phyloP scores from a whole-genome alignment of 2,113 vertebrate species.

The Tychaedon coryphoeus region DNA sequence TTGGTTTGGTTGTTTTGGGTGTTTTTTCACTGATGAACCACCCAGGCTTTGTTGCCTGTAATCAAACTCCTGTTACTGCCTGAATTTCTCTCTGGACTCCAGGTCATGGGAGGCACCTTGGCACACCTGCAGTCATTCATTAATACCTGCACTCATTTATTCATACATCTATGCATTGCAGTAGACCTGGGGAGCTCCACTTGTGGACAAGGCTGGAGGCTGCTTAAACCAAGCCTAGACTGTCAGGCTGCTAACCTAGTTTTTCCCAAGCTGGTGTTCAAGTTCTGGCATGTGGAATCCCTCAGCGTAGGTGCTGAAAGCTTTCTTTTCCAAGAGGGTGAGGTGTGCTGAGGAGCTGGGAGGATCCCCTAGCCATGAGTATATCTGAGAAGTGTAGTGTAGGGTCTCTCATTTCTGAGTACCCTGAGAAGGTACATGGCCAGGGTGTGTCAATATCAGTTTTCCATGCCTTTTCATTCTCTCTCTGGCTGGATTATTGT shows the following conservation, averaged over 20 bases:
- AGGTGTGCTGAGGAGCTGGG: neutral
- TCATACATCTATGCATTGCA: neutral
- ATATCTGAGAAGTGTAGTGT: neutral
- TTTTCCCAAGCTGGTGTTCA: neutral
- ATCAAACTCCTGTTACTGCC: neutral
- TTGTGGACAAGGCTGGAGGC: neutral
- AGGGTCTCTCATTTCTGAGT: neutral
- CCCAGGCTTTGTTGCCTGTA: neutral
- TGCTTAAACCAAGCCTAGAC: neutral
- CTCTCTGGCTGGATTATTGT: neutral
- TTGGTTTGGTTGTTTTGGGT: neutral
- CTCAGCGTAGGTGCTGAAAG: neutral
- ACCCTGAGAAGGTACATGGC: accelerated
- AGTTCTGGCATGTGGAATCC: constrained; percentile 18
- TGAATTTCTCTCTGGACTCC: neutral
- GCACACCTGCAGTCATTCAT: neutral
- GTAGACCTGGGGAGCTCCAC: neutral
- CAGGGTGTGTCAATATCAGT: neutral
- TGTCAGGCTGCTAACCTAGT: neutral
- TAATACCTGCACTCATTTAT: neutral
- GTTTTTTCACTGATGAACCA: neutral
- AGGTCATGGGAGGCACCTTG: neutral
- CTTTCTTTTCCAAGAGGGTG: neutral
- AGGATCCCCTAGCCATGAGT: neutral
- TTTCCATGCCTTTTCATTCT: neutral